Conservation (phyloP, 2,797 vertebrate species). For the Margarornis squamiger region DNA sequence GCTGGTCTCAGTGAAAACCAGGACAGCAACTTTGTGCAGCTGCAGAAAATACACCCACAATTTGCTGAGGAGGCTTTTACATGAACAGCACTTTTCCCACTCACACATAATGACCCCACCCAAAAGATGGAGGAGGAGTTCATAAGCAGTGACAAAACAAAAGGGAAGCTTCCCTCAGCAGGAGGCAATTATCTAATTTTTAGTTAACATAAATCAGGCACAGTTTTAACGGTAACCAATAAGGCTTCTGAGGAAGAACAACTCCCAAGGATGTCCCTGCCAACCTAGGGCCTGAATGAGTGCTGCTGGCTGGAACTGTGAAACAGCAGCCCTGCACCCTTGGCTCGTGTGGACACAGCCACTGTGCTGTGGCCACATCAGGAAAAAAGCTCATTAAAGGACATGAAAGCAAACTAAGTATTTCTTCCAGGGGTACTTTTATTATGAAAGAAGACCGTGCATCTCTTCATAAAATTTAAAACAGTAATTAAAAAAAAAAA, state of each 20-base stretch:
- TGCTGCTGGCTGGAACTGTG: background rate
- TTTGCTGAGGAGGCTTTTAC: background rate
- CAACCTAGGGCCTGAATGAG: rapidly evolving
- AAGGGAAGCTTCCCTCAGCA: background rate
- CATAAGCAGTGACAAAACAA: background rate
- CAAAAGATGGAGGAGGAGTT: background rate
- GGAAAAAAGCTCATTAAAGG: background rate
- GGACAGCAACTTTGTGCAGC: background rate
- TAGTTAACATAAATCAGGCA: background rate
- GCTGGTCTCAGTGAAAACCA: no score
- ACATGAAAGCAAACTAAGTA: background rate
- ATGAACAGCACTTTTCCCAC: background rate
- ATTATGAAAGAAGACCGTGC: background rate
- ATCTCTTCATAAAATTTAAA: background rate
- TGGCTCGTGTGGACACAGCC: rapidly evolving
- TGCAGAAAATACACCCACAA: background rate
- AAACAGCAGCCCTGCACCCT: background rate
- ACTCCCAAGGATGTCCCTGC: rapidly evolving
- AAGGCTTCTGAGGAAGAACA: background rate
- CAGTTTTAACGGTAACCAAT: background rate
- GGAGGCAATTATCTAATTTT: background rate
- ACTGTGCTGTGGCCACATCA: background rate
- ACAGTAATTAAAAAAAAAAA: background rate
- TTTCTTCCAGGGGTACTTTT: background rate
- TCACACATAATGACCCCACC: background rate